Evolutionary conservation across 2,797 vertebrate species (phyloP).

Genomic region (Tolypeutes matacus): DNA sequence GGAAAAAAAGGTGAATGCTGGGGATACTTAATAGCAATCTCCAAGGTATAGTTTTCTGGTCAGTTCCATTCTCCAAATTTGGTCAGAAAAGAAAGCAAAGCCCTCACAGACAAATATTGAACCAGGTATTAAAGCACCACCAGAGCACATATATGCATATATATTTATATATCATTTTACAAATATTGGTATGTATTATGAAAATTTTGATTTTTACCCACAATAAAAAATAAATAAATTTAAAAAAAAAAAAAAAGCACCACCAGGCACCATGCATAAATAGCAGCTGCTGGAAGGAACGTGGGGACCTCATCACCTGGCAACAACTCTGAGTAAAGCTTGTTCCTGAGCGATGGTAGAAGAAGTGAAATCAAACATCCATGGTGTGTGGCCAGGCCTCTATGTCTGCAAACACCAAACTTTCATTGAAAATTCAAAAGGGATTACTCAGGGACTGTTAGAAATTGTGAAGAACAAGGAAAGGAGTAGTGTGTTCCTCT

Average conservation of each 20-base stretch:
- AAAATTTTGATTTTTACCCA: too few species aligned
- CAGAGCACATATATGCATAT: too few species aligned
- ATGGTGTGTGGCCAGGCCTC: slow-evolving; percentile 33
- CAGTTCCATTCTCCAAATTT: slow-evolving; percentile 37
- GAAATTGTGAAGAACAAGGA: not conserved
- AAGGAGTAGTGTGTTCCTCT: not conserved
- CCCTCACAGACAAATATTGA: slow-evolving; percentile 69
- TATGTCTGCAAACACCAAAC: not conserved
- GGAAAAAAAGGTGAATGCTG: not conserved
- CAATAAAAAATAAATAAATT: too few species aligned
- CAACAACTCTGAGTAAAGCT: not conserved
- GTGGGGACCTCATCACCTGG: slow-evolving; percentile 58
- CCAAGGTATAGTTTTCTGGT: slow-evolving; percentile 36
- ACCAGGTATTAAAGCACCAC: slow-evolving; percentile 62
- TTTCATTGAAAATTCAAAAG: not conserved
- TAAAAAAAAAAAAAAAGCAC: too few species aligned
- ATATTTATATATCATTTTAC: too few species aligned
- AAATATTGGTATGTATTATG: too few species aligned
- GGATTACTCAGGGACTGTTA: not conserved
- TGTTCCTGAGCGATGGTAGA: not conserved
- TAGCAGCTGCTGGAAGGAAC: slow-evolving; percentile 69
- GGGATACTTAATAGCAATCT: slow-evolving; percentile 29
- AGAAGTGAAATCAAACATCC: slow-evolving; percentile 49
- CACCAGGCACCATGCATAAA: slow-evolving; percentile 42
- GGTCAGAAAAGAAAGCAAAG: slow-evolving; percentile 58